Percentiles rank a stretch among this genome's conserved stretches.
These are phyloP conservation scores for Sipha flava DNA, from an alignment of 1,140 invertebrate species.

Conservation along the genomic window DNA sequence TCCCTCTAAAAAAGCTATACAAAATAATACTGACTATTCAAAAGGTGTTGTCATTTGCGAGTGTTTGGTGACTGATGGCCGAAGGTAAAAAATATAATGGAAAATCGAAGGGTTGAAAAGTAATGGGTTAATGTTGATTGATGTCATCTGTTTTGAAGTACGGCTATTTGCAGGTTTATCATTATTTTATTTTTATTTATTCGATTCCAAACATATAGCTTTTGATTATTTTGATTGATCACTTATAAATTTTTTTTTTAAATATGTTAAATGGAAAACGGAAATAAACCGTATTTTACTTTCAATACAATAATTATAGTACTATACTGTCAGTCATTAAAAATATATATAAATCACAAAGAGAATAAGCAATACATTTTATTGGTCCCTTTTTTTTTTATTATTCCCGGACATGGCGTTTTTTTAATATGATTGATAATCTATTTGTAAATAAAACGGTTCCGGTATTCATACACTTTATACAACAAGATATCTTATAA, in stretches of 20 bases:
- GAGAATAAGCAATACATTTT: background rate
- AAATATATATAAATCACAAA: background rate
- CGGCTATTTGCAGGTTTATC: constrained; percentile 5
- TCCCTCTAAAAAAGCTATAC: background rate
- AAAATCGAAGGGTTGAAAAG: constrained; percentile 11
- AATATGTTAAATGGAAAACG: background rate
- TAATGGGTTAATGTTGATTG: constrained; percentile 29
- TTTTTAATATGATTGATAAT: background rate
- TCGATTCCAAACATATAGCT: background rate
- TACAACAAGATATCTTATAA: too few relatives aligned
- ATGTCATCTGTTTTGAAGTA: constrained; percentile 26
- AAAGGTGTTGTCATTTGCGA: constrained; percentile 31
- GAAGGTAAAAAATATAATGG: constrained; percentile 26
- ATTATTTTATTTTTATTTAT: constrained; percentile 8
- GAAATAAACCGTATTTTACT: constrained; percentile 7
- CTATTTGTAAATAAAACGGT: background rate
- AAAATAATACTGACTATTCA: background rate
- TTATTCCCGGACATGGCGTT: background rate
- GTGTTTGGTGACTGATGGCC: constrained; percentile 17
- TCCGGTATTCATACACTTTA: too few relatives aligned
- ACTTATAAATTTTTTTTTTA: background rate
- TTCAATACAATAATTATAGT: background rate
- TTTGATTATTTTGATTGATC: background rate
- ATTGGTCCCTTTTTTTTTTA: background rate
- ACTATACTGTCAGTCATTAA: background rate